Conservation (phyloP, 2,888 invertebrate species). For the Cyclophora punctaria region DNA sequence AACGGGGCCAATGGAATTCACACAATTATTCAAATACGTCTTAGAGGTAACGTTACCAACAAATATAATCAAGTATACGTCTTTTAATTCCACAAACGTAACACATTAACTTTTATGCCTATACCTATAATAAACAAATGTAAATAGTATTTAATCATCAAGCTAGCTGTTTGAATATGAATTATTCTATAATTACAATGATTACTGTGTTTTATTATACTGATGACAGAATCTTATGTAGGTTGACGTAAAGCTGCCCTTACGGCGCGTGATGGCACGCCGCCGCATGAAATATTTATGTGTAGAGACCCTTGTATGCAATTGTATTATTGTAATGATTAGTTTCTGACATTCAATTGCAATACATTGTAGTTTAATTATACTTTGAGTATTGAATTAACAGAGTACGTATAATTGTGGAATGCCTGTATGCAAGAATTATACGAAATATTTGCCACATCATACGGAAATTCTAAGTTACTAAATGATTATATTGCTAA, state of each 20-base stretch:
- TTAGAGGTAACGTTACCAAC: neutral
- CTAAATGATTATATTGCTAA: too few relatives aligned
- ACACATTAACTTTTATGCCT: constrained; percentile 2
- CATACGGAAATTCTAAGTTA: too few relatives aligned
- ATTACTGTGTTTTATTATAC: constrained; percentile 21
- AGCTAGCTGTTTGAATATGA: constrained; percentile 25
- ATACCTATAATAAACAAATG: constrained; percentile 5
- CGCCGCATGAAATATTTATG: constrained; percentile 17
- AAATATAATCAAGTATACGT: too few relatives aligned
- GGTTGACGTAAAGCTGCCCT: constrained; percentile 26
- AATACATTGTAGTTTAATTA: too few relatives aligned
- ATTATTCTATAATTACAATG: constrained; percentile 26
- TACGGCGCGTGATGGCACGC: constrained; percentile 24
- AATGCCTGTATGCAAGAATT: too few relatives aligned
- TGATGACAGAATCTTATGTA: constrained; percentile 25
- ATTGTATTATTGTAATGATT: neutral
- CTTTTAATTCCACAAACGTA: too few relatives aligned
- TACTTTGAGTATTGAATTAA: too few relatives aligned
- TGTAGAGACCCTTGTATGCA: neutral
- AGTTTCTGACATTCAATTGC: too few relatives aligned
- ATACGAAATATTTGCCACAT: too few relatives aligned
- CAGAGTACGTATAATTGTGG: too few relatives aligned
- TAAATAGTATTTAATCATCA: constrained; percentile 3
- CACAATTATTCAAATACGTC: neutral
- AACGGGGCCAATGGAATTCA: neutral